A percentile compares a stretch with the other conserved stretches of the same genome.
Evolutionary conservation across 2,797 vertebrate species (phyloP).

Genomic region (Tokudaia tokunoshimensis): DNA sequence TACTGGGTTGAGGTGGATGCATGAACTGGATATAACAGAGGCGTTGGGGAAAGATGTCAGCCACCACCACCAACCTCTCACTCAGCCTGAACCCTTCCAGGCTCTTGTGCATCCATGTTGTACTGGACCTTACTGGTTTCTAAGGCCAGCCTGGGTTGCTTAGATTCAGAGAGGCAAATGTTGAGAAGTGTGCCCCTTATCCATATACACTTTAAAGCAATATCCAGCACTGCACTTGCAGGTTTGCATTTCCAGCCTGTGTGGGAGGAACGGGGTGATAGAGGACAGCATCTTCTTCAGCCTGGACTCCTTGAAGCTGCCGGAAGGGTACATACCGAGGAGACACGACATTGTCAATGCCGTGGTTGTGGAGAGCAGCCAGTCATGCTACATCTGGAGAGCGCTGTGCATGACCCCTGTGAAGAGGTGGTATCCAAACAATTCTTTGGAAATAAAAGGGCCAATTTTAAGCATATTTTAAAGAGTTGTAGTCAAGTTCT

Average conservation of each 20-base stretch:
- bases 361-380: slow-evolving; percentile 95
- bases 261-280: slow-evolving; percentile 91
- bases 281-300: slow-evolving; percentile 94
- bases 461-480: background rate
- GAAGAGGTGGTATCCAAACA: slow-evolving; percentile 86
- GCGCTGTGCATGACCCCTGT: slow-evolving; percentile 94
- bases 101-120: background rate
- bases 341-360: slow-evolving; percentile 92
- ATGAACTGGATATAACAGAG: no score
- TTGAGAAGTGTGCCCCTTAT: background rate
- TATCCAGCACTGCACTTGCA: slow-evolving; percentile 72
- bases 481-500: background rate
- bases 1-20: no score
- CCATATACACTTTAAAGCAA: background rate
- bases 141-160: background rate
- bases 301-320: slow-evolving; percentile 93
- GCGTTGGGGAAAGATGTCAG: background rate
- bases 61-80: background rate
- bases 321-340: slow-evolving; percentile 90
- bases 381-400: slow-evolving; percentile 95
- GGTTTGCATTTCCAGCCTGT: slow-evolving; percentile 92
- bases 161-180: background rate
- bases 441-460: background rate
- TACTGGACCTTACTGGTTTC: background rate
- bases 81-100: background rate